Conservation (phyloP, 2,797 vertebrate species). For the Malurus leucopterus region DNA sequence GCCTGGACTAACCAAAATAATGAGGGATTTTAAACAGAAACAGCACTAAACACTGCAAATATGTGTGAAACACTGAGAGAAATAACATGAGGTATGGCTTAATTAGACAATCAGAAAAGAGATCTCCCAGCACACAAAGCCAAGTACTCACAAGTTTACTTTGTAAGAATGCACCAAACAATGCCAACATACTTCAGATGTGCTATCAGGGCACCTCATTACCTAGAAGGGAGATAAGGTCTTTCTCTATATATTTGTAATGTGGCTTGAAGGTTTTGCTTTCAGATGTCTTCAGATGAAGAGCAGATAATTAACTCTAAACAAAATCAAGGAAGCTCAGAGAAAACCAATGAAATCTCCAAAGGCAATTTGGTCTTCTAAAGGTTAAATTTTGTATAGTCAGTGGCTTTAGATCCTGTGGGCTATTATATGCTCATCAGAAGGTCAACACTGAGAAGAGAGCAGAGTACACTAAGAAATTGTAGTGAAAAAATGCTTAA, state of each 20-base stretch:
- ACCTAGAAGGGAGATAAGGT: background rate
- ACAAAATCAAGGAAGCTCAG: background rate
- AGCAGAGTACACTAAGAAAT: background rate
- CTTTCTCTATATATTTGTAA: background rate
- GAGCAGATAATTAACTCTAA: background rate
- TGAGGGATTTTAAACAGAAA: background rate
- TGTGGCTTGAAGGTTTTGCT: background rate
- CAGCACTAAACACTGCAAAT: background rate
- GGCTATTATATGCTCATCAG: background rate
- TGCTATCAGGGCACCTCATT: background rate
- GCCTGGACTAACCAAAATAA: background rate
- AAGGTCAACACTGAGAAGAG: background rate
- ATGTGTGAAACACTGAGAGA: background rate
- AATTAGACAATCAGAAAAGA: background rate
- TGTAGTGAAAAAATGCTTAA: background rate
- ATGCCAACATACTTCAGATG: background rate
- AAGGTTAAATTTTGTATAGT: background rate
- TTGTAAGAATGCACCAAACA: background rate
- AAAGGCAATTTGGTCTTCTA: background rate
- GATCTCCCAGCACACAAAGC: background rate
- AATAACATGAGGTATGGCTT: background rate
- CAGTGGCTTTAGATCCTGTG: background rate
- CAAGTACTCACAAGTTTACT: accelerated
- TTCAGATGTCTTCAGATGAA: background rate
- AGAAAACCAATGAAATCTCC: background rate